Conservation (phyloP, 2,113 vertebrate genomes). For the Zosterops lateralis region DNA sequence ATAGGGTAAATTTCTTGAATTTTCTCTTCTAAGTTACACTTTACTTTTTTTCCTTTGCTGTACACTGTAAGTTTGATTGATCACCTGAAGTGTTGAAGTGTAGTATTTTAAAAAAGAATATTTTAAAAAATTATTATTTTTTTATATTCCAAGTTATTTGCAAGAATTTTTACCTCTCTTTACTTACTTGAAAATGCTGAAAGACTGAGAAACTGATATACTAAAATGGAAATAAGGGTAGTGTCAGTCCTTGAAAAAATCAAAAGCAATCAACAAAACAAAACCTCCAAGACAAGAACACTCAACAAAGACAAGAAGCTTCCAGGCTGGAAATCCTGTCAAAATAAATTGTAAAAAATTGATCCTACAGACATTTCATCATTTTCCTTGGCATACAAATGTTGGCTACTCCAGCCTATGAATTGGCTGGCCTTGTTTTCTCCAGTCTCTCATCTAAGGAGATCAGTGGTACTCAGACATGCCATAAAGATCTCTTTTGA, state of each 20-base stretch:
- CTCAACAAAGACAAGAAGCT: neutral
- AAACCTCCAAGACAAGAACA: neutral
- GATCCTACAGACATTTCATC: neutral
- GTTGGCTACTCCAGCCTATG: neutral
- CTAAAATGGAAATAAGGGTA: neutral
- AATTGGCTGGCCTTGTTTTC: neutral
- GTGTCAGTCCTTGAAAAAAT: neutral
- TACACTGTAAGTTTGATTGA: neutral
- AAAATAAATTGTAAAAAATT: neutral
- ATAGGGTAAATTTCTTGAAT: neutral
- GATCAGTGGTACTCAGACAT: neutral
- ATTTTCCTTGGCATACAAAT: neutral
- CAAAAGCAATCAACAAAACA: neutral
- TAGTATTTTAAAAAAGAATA: too few relatives aligned
- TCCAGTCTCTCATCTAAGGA: neutral
- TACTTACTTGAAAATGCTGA: neutral
- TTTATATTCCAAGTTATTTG: neutral
- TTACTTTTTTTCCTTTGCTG: neutral
- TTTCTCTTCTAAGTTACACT: neutral
- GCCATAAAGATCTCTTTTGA: neutral
- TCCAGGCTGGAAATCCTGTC: neutral
- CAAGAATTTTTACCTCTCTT: neutral
- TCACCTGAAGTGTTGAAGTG: neutral
- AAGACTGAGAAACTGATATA: neutral
- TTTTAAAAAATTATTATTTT: neutral